Evolutionary conservation across 1,140 invertebrate genomes (phyloP).

Genomic region (Drosophila prosaltans): DNA sequence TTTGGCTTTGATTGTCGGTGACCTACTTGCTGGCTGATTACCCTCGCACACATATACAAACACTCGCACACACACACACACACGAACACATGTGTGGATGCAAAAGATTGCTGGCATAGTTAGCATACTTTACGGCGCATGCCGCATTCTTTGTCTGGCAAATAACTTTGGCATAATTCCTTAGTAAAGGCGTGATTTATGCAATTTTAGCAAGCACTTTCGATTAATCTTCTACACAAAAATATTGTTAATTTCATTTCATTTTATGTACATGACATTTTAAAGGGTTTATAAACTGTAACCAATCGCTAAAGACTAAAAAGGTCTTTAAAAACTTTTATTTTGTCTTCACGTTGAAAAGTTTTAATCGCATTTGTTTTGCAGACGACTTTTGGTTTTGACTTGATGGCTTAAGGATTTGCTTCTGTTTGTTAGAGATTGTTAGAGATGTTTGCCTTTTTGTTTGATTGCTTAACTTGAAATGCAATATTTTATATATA

Average conservation of each 20-base stretch:
- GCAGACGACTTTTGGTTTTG: background rate
- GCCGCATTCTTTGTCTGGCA: background rate
- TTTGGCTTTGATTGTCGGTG: conserved; percentile 34
- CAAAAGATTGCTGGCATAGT: background rate
- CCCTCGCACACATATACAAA: background rate
- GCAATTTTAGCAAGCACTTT: background rate
- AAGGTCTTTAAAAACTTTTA: conserved; percentile 5
- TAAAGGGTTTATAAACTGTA: background rate
- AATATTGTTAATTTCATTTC: background rate
- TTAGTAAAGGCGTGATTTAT: conserved; percentile 3
- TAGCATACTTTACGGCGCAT: conserved; percentile 3
- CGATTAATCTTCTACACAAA: background rate
- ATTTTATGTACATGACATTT: too few species aligned
- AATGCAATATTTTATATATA: conserved; percentile 8
- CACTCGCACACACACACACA: background rate
- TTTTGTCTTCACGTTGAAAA: background rate
- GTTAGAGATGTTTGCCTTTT: background rate
- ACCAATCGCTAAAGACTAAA: background rate
- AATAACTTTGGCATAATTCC: conserved; percentile 7
- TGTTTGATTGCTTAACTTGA: conserved; percentile 5
- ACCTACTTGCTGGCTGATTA: conserved; percentile 25
- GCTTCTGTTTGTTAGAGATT: background rate
- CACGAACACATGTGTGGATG: background rate
- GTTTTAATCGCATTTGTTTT: conserved; percentile 9
- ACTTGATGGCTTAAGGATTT: conserved; percentile 6